These are phyloP conservation scores for Oryctes rhinoceros DNA, from an alignment of 1,140 invertebrate species.

Conservation along the genomic window DNA sequence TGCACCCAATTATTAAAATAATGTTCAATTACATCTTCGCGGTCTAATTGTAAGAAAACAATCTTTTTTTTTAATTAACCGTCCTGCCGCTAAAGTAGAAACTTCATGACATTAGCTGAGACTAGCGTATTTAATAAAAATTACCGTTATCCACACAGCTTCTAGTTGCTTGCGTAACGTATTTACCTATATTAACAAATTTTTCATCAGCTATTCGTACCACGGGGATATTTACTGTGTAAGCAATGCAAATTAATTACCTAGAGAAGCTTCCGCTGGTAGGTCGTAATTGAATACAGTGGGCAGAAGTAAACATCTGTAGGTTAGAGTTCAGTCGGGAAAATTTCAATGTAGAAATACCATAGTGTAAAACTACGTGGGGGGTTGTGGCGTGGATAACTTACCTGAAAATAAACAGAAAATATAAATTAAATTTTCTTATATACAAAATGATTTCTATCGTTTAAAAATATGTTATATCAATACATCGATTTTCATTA, in stretches of 20 bases:
- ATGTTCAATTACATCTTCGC: neutral
- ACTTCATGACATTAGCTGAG: neutral
- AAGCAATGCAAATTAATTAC: neutral
- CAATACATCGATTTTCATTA: too few species aligned
- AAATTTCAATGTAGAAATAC: too few species aligned
- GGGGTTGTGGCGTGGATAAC: too few species aligned
- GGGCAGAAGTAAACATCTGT: neutral
- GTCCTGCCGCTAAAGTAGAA: neutral
- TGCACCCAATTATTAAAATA: neutral
- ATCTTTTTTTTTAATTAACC: neutral
- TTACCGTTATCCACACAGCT: neutral
- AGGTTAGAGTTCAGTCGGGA: too few species aligned
- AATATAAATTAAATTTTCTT: too few species aligned
- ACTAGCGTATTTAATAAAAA: neutral
- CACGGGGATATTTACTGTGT: neutral
- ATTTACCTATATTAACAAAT: neutral
- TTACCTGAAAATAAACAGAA: too few species aligned
- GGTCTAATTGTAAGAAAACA: neutral
- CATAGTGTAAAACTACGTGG: too few species aligned
- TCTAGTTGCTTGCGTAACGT: neutral
- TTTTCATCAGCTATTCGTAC: neutral
- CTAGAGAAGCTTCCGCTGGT: neutral
- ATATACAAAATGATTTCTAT: too few species aligned
- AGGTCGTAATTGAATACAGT: neutral
- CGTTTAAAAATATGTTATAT: too few species aligned